Evolutionary conservation across 2,797 vertebrate species (phyloP).

Genomic region (Naso thynnoides): DNA sequence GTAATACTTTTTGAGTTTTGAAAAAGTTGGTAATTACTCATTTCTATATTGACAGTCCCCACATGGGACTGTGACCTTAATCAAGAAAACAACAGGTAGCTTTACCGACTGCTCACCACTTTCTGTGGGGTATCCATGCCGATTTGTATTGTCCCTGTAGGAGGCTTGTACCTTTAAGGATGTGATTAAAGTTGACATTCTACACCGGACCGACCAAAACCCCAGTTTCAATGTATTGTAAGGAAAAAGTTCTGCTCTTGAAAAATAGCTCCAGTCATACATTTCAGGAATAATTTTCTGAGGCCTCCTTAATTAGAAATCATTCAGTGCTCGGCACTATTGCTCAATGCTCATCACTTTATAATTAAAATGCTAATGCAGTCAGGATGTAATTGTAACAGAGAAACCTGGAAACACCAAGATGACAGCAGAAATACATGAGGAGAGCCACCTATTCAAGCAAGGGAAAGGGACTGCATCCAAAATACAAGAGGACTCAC

Average conservation of each 20-base stretch:
- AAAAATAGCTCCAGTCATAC: slow-evolving; percentile 48
- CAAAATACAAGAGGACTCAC: slow-evolving; percentile 28
- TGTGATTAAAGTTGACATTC: slow-evolving; percentile 41
- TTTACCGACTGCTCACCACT: slow-evolving; percentile 23
- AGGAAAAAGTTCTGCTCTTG: slow-evolving; percentile 29
- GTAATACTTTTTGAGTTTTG: slow-evolving; percentile 15
- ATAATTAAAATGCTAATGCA: slow-evolving; percentile 82
- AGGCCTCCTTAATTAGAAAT: slow-evolving; percentile 77
- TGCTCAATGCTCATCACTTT: slow-evolving; percentile 71
- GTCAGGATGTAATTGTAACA: slow-evolving; percentile 69
- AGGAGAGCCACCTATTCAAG: slow-evolving; percentile 48
- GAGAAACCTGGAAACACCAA: slow-evolving; percentile 53
- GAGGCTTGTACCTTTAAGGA: slow-evolving; percentile 24
- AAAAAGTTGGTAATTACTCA: slow-evolving; percentile 37
- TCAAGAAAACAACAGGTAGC: slow-evolving; percentile 40
- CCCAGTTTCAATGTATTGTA: slow-evolving; percentile 50
- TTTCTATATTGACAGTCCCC: slow-evolving; percentile 33
- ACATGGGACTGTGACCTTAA: slow-evolving; percentile 41
- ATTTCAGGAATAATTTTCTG: slow-evolving; percentile 67
- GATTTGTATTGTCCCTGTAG: slow-evolving; percentile 32
- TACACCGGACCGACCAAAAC: slow-evolving; percentile 25
- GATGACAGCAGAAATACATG: slow-evolving; percentile 53
- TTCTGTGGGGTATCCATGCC: slow-evolving; percentile 18
- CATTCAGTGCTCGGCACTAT: slow-evolving; percentile 71
- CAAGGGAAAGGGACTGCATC: slow-evolving; percentile 33